Base-by-base conservation (phyloP, 2,888 invertebrate genomes). In the Sinotaia quadrata region DNA sequence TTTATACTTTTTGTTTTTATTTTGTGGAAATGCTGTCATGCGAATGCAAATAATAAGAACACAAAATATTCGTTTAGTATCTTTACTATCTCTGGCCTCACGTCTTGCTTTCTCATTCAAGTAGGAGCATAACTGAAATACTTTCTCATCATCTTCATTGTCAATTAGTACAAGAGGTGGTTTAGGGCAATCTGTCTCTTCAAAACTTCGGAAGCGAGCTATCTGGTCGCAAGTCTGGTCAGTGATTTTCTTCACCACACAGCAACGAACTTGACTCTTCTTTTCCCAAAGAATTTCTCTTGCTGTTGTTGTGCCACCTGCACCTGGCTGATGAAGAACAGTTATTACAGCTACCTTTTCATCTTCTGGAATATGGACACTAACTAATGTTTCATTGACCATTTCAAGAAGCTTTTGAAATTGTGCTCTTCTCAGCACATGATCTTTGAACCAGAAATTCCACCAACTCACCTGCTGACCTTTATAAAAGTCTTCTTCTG, bases 281-380 rank as follows among this genome's bases (percentile, higher is more conserved):
- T 78, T 65, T 24, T 78, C 75, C 83, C 83, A 83, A 12, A 83
- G 68, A 15, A 81, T 60, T 21, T 83, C 76, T 54, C 69, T 78
- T 31, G 82, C 79, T 34, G 77, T 71, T 2, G 83, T 83, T 1
- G 78, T 81, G 27, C 79, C 83, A 2, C 83, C 83, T 15, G 83
- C 79, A 4, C 82, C 81, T 36, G 81, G 80, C 57, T 83, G 81
- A 59, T 82, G 81, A 41, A 71, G 68, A 29, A 83, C 63, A 10
- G 60, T 63, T 12, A 81, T 73, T 10, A 69, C 60, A 15, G 68
- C 75, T n/a, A 81, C 75, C 41, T 70, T 70, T 27, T 71, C 71
- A n/a, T 78, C 72, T 21, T 75, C 66, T 27, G 63, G 69, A 3
- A 59, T 59, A 3, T 15, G n/a, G 29, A 60, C 37, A 15, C 72